Conservation (phyloP, 2,113 vertebrate species). For the Callionymus lyra region DNA sequence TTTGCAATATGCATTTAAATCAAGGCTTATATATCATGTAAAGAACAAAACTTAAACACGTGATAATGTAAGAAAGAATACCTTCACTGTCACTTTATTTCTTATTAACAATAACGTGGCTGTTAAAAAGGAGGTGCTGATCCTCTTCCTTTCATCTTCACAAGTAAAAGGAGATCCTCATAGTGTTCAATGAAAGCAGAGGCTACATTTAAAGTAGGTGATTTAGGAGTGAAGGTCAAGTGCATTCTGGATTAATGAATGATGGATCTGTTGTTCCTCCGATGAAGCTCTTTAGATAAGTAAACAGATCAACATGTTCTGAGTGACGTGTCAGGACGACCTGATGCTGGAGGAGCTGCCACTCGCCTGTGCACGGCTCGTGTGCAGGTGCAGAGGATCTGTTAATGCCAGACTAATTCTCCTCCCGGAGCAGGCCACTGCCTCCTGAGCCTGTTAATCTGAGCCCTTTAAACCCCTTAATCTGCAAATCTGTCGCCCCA, state of each 20-base stretch:
- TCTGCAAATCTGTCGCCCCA: constrained; percentile 30
- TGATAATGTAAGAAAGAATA: no score
- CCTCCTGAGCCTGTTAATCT: constrained; percentile 53
- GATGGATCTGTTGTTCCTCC: no score
- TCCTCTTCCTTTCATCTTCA: background rate
- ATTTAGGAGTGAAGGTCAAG: no score
- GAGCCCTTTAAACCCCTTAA: constrained; percentile 49
- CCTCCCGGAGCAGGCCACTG: constrained; percentile 18
- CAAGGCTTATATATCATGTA: no score
- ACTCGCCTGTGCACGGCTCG: constrained; percentile 48
- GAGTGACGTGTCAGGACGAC: constrained; percentile 29
- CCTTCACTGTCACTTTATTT: no score
- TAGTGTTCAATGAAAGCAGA: no score
- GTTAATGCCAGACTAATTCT: constrained; percentile 48
- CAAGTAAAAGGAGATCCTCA: background rate
- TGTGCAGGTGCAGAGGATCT: constrained; percentile 42
- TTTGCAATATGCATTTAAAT: no score
- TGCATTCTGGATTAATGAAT: background rate
- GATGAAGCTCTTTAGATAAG: background rate
- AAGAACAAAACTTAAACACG: no score
- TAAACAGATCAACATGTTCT: constrained; percentile 35
- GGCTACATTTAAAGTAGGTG: no score
- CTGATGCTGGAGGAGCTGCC: constrained; percentile 39
- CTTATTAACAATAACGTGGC: no score
- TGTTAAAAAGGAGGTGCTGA: no score